Evolutionary conservation across 2,888 invertebrate species (phyloP), one percentile per base, ranked within the genome.

Genomic region (Mycalesis mineus): DNA sequence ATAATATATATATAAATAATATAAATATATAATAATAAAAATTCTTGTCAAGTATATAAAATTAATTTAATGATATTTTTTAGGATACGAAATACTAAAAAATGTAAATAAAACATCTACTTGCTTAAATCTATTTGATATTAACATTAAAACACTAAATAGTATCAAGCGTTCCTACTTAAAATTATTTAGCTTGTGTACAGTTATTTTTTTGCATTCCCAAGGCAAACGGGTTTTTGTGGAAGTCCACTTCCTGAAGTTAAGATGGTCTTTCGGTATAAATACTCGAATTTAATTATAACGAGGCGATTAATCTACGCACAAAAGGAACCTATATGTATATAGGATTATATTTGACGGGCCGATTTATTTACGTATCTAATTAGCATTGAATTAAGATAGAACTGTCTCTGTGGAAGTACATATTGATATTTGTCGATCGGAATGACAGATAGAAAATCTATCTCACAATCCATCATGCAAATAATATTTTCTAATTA

Each of bases 211-310:
- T 52, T 42, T 42, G 40, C 36, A 31, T 52, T 52, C 40, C 52
- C 60, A 57, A 60, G 60, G 60, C 49, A 31, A 57, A 50, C 57
- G n/a, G 49, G 60, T 60, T 60, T 60, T 60, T 57, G 57, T 50
- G 57, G 57, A 37, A 54, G 33, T 37, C 54, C 13, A 50, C 45
- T 60, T 60, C 60, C 60, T 57, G 53, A 11, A 41, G 41, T 42
- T 11, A 17, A 33, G 33, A 52, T 42, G 29, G n/a, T 53, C 39
- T 28, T 31, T 44, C 13, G 41, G 42, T 44, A 37, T 31, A 14
- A 50, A 31, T 54, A 50, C 54, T 57, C 52, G 39, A 15, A 50
- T 51, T 52, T 53, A 51, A 57, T 60, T 54, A 50, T 40, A 57
- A 47, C 47, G 39, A 45, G 15, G 13, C 17, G 36, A 57, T 52